These are phyloP conservation scores for Drosophila macrothrix DNA, from an alignment of 2,888 invertebrate species.

Conservation along the genomic window DNA sequence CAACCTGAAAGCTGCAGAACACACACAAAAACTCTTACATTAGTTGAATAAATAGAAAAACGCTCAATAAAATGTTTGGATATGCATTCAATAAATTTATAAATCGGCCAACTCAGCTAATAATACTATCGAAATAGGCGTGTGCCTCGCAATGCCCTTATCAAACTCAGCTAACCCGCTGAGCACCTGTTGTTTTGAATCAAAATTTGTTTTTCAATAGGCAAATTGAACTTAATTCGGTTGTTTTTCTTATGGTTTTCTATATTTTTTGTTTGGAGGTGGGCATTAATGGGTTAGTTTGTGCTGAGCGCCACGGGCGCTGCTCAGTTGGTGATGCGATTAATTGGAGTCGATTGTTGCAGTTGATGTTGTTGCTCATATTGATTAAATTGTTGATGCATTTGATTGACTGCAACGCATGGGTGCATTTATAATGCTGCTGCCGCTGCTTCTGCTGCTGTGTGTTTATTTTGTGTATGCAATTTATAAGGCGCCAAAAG, in stretches of 20 bases:
- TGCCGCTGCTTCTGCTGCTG: neutral
- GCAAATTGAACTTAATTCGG: conserved; percentile 10
- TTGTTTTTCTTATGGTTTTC: conserved; percentile 5
- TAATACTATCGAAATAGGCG: conserved; percentile 33
- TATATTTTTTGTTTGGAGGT: conserved; percentile 2
- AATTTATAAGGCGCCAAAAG: conserved; percentile 70
- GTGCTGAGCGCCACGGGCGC: conserved; percentile 41
- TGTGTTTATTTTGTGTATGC: conserved; percentile 59
- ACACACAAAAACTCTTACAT: conserved; percentile 8
- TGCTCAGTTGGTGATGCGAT: conserved; percentile 39
- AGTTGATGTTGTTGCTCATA: conserved; percentile 38
- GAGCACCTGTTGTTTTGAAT: conserved; percentile 57
- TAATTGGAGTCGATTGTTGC: conserved; percentile 33
- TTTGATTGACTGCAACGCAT: conserved; percentile 60
- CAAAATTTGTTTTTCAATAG: conserved; percentile 53
- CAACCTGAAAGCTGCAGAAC: conserved; percentile 91
- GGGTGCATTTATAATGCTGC: conserved; percentile 16
- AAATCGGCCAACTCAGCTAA: neutral
- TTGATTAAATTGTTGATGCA: conserved; percentile 61
- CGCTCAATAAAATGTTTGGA: conserved; percentile 28
- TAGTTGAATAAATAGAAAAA: conserved; percentile 10
- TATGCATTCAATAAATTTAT: conserved; percentile 34
- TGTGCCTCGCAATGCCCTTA: conserved; percentile 8
- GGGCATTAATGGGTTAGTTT: conserved; percentile 14
- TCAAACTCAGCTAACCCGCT: conserved; percentile 21